phyloP scores from a whole-genome alignment of 2,888 invertebrate species.

The Rhorus exstirpatorius region DNA sequence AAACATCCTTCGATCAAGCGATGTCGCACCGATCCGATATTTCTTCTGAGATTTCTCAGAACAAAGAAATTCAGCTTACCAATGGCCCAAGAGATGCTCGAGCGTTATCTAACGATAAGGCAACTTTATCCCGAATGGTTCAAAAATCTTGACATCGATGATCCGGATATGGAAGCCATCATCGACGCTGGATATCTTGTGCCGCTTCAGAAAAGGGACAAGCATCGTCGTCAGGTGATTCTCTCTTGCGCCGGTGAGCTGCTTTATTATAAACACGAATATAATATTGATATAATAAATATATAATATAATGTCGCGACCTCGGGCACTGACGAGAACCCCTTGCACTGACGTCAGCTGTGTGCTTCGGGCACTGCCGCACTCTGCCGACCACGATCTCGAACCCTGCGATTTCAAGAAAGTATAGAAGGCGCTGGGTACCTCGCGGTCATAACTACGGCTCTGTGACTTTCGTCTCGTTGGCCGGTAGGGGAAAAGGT shows the following conservation, averaged over 20 bases:
- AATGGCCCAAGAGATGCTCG: conserved; percentile 94
- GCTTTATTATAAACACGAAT: no score
- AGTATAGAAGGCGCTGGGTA: no score
- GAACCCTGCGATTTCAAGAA: no score
- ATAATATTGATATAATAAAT: no score
- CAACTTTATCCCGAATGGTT: conserved; percentile 96
- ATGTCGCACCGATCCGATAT: conserved; percentile 93
- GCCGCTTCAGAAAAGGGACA: conserved; percentile 91
- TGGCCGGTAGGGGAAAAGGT: no score
- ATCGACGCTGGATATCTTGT: conserved; percentile 93
- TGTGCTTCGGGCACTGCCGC: no score
- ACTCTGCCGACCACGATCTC: no score
- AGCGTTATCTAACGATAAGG: conserved; percentile 94
- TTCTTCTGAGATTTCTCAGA: conserved; percentile 93
- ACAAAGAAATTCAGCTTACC: conserved; percentile 96
- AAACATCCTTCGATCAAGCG: conserved; percentile 94
- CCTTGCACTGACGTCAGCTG: no score
- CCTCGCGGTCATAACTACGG: no score
- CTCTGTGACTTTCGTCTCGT: no score
- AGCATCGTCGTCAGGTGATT: conserved; percentile 92
- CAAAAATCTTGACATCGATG: conserved; percentile 92
- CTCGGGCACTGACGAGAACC: no score
- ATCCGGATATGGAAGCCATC: conserved; percentile 92
- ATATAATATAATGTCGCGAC: no score
- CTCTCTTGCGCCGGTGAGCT: conserved; percentile 91